Evolutionary conservation across 2,797 vertebrate species (phyloP), one percentile per base, ranked within the genome.

Genomic region (Chromis chromis): DNA sequence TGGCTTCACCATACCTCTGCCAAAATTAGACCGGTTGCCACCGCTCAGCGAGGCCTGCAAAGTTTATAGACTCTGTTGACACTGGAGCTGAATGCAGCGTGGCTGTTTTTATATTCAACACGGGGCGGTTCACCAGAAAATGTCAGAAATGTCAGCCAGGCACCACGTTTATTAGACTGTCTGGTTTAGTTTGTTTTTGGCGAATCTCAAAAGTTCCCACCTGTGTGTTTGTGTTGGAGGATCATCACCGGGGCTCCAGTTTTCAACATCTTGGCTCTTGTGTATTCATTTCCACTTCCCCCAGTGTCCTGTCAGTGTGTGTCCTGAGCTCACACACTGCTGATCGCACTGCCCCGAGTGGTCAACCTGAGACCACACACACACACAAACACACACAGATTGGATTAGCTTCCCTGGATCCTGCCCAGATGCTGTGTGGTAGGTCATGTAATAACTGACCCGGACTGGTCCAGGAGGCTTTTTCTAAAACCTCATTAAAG

Each of bases 21-120:
- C 86, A 78, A 78, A 90, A 75, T 89, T 89, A 90, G 86, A 80
- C 73, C 0, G 1, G 79, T 72, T 72, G 80, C 80, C 70, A 61
- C n/a, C 7, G 14, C 82, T 72, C 62, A 53, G 46, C 0, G 58
- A 36, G 28, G 49, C 60, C 64, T 33, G 12, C 21, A 19, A 40
- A 39, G 40, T 78, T 86, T 66, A 71, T n/a, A 55, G 79, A 71
- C 28, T 12, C 14, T n/a, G 81, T 40, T 56, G 69, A 76, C 57
- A 61, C 70, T 50, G 65, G 65, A 70, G 79, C 78, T 50, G 81
- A 58, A 59, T 62, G 46, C 65, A 63, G 44, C 7, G 52, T 19
- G 33, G 64, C 48, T 63, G 74, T 70, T 68, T 76, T 73, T 81
- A 67, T 62, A 33, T 28, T 39, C 67, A 36, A 28, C 62, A 11